phyloP scores from a whole-genome alignment of 2,113 vertebrate species.

The Pogona vitticeps region DNA sequence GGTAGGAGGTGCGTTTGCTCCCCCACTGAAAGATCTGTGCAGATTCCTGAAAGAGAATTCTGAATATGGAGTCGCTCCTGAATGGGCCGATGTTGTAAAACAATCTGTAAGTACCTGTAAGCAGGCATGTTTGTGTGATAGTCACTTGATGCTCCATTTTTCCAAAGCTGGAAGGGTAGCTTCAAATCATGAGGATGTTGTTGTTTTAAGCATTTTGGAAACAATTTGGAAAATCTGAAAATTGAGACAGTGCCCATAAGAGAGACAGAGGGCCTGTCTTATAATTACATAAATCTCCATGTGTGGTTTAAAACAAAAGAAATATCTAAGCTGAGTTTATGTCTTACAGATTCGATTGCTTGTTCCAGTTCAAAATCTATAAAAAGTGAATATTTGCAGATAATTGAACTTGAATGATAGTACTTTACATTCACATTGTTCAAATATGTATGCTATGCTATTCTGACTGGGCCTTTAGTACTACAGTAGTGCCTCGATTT shows the following conservation, averaged over 20 bases:
- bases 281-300: neutral
- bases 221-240: neutral
- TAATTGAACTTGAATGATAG: neutral
- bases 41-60: conserved; percentile 96
- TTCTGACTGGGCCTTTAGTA: no score
- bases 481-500: no score
- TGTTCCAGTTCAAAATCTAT: neutral
- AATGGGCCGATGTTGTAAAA: conserved; percentile 98
- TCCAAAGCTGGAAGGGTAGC: neutral
- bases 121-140: neutral
- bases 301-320: neutral
- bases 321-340: neutral
- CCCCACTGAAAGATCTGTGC: conserved; percentile 94
- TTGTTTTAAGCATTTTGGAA: neutral
- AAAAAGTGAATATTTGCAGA: neutral
- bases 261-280: neutral
- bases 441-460: neutral
- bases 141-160: neutral
- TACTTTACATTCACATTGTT: neutral
- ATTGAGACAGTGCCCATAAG: no score
- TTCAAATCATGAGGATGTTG: neutral
- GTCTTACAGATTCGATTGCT: neutral
- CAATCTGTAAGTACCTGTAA: conserved; percentile 86
- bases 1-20: conserved; percentile 97
- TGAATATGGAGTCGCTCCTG: conserved; percentile 96